These are phyloP conservation scores for Pteropus rufus DNA, from an alignment of 2,797 vertebrate genomes.

Conservation along the genomic window DNA sequence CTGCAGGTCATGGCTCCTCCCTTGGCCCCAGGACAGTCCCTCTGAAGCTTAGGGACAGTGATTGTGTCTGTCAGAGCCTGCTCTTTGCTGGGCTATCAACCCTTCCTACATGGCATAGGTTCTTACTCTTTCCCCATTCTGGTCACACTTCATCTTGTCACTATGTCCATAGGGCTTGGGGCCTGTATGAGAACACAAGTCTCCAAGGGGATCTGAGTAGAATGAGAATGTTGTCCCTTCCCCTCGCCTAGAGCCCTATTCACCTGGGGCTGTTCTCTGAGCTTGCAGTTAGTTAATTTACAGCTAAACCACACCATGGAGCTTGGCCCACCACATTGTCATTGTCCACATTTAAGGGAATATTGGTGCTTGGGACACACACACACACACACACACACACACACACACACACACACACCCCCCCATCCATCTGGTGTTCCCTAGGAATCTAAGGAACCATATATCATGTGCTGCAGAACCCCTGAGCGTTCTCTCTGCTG, in stretches of 20 bases:
- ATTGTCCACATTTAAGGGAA: too few species aligned
- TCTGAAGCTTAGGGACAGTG: neutral
- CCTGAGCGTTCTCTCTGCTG: neutral
- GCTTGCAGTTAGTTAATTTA: neutral
- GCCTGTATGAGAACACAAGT: neutral
- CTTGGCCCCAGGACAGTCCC: neutral
- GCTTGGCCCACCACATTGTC: neutral
- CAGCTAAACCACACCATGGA: neutral
- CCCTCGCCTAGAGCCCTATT: too few species aligned
- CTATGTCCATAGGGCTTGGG: neutral
- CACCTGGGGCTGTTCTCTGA: neutral
- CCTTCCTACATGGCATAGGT: neutral
- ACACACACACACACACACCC: too few species aligned
- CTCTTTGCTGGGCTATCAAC: neutral
- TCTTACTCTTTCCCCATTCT: neutral
- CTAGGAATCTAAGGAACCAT: neutral
- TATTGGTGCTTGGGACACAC: neutral
- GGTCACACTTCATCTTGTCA: neutral
- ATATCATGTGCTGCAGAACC: neutral
- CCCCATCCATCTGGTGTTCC: neutral
- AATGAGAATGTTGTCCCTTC: neutral
- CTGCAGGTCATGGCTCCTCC: neutral
- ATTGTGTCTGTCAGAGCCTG: neutral
- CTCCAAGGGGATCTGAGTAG: neutral
- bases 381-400: neutral